phyloP scores from a whole-genome alignment of 2,888 invertebrate genomes.

The Argyresthia albistria region DNA sequence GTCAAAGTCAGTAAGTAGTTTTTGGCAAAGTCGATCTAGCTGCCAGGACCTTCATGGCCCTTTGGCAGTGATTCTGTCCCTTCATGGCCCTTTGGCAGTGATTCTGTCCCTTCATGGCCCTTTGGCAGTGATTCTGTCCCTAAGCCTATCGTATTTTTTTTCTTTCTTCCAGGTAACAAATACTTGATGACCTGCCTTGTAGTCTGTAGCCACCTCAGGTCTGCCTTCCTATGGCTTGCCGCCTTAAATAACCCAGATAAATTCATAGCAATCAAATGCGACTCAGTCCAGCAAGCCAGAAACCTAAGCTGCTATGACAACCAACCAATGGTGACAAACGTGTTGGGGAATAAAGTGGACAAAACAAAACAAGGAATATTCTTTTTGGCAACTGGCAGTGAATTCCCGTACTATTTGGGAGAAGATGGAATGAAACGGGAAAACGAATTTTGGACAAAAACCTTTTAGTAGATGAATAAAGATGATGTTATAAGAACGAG shows the following conservation, averaged over 20 bases:
- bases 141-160: too few species aligned
- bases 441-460: constrained; percentile 23
- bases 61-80: too few species aligned
- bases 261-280: constrained; percentile 34
- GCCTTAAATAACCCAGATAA: constrained; percentile 25
- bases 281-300: constrained; percentile 34
- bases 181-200: constrained; percentile 26
- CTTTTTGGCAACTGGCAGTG: constrained; percentile 27
- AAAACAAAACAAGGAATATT: constrained; percentile 28
- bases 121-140: too few species aligned
- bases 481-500: neutral
- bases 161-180: constrained; percentile 19
- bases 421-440: constrained; percentile 36
- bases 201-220: constrained; percentile 30
- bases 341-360: constrained; percentile 23
- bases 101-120: too few species aligned
- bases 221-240: constrained; percentile 29
- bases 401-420: constrained; percentile 39
- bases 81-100: too few species aligned
- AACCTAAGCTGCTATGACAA: constrained; percentile 27
- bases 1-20: too few species aligned
- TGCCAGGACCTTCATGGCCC: too few species aligned
- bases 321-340: constrained; percentile 25
- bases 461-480: neutral
- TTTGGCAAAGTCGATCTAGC: too few species aligned